Percentiles rank a stretch among this genome's conserved stretches.
Conservation (phyloP, 2,113 vertebrate genomes). For the Oxyruncus cristatus region DNA sequence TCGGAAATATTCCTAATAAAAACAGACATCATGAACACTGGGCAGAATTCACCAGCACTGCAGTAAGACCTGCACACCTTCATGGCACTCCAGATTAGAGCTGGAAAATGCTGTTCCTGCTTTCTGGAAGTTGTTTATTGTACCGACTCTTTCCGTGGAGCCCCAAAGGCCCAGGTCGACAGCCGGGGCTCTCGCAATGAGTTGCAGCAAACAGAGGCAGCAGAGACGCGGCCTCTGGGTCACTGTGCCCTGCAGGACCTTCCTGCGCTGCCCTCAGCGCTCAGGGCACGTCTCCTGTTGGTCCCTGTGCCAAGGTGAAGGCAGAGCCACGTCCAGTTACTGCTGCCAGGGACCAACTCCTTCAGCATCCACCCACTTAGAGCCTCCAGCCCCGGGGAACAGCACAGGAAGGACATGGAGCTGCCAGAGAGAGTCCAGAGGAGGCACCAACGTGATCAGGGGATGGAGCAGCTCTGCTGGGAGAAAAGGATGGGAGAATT, state of each 20-base stretch:
- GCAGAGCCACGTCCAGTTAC: background rate
- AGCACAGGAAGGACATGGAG: background rate
- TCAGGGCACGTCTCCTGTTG: background rate
- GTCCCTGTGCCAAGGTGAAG: background rate
- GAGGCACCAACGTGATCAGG: background rate
- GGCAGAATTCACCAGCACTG: background rate
- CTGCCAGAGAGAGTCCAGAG: background rate
- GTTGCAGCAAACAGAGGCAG: background rate
- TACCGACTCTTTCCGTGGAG: background rate
- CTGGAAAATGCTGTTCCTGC: background rate
- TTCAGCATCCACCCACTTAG: background rate
- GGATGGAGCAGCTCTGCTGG: background rate
- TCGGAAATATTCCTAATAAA: background rate
- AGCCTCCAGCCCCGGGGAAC: background rate
- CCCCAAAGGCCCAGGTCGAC: background rate
- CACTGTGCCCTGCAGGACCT: background rate
- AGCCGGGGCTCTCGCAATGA: background rate
- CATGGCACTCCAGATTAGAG: background rate
- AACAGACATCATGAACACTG: background rate
- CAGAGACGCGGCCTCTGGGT: background rate
- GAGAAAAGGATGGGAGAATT: background rate
- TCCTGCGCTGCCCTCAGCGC: background rate
- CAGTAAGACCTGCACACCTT: background rate
- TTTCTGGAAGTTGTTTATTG: background rate
- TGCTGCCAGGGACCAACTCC: background rate